Conservation (phyloP, 2,888 invertebrate genomes). For the Euproctis similis region DNA sequence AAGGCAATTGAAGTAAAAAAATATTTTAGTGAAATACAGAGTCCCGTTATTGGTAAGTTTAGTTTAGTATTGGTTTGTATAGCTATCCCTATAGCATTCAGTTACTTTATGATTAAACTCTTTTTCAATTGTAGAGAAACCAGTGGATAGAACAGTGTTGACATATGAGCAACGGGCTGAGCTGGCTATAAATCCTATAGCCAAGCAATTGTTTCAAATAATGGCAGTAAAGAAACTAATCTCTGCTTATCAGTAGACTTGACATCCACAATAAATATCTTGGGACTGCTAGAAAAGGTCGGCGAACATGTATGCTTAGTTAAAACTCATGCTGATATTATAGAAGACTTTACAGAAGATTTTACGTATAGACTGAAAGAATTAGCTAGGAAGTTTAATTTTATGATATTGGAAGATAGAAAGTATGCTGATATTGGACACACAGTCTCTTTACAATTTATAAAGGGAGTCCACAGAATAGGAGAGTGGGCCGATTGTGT, state of each 20-base stretch:
- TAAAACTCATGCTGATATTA: slow-evolving; percentile 93
- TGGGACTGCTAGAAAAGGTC: slow-evolving; percentile 82
- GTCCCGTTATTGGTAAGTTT: slow-evolving; percentile 58
- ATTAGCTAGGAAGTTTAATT: slow-evolving; percentile 85
- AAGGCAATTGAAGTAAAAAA: slow-evolving; percentile 74
- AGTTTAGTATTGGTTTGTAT: background rate
- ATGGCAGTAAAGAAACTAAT: slow-evolving; percentile 92
- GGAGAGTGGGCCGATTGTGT: slow-evolving; percentile 93
- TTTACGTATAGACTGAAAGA: slow-evolving; percentile 78
- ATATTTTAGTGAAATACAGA: slow-evolving; percentile 78
- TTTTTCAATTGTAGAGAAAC: slow-evolving; percentile 25
- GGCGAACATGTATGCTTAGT: slow-evolving; percentile 91
- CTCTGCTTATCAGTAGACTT: slow-evolving; percentile 94
- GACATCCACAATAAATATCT: slow-evolving; percentile 79
- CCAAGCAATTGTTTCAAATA: slow-evolving; percentile 81
- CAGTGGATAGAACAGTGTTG: slow-evolving; percentile 69
- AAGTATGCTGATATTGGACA: slow-evolving; percentile 98
- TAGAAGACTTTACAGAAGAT: slow-evolving; percentile 84
- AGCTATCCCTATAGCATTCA: too few relatives aligned
- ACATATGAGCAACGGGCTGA: slow-evolving; percentile 78
- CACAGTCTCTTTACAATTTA: slow-evolving; percentile 89
- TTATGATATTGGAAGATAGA: slow-evolving; percentile 95
- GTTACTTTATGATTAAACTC: background rate
- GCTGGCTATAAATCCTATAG: slow-evolving; percentile 75
- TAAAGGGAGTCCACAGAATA: slow-evolving; percentile 84